Evolutionary conservation across 1,140 invertebrate genomes (phyloP).

Genomic region (Bombus fervidus): DNA sequence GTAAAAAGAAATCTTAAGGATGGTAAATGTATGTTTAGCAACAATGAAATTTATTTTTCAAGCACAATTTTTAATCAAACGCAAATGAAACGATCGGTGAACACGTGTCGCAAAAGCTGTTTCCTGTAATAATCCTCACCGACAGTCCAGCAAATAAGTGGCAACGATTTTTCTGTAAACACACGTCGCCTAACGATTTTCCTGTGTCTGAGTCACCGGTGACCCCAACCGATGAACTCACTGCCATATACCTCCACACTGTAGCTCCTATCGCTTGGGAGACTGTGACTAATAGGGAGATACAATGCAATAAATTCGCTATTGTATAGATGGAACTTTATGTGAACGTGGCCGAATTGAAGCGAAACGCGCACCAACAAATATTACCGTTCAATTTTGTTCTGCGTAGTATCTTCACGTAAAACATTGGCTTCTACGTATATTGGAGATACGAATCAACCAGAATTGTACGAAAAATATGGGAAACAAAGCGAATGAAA

Average conservation of each 20-base stretch:
- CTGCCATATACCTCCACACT: background rate
- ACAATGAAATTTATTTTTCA: no score
- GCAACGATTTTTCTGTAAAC: conserved; percentile 25
- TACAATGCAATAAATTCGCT: conserved; percentile 30
- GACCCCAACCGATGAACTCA: conserved; percentile 46
- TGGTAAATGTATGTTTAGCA: no score
- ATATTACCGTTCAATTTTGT: background rate
- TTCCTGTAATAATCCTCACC: no score
- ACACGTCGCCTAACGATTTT: conserved; percentile 27
- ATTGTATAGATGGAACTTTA: conserved; percentile 18
- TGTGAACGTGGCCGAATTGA: background rate
- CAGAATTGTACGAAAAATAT: background rate
- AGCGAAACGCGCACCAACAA: background rate
- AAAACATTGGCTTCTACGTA: background rate
- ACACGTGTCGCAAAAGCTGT: no score
- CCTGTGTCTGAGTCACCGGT: conserved; percentile 41
- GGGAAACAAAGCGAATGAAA: background rate
- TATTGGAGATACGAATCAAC: background rate
- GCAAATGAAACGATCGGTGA: no score
- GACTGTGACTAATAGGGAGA: conserved; percentile 44
- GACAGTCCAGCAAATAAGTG: background rate
- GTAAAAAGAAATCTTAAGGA: no score
- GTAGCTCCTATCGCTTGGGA: conserved; percentile 36
- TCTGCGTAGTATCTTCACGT: background rate
- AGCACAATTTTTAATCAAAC: no score